These are phyloP conservation scores for Choloepus hoffmanni DNA, from an alignment of 2,113 vertebrate species.

Conservation along the genomic window DNA sequence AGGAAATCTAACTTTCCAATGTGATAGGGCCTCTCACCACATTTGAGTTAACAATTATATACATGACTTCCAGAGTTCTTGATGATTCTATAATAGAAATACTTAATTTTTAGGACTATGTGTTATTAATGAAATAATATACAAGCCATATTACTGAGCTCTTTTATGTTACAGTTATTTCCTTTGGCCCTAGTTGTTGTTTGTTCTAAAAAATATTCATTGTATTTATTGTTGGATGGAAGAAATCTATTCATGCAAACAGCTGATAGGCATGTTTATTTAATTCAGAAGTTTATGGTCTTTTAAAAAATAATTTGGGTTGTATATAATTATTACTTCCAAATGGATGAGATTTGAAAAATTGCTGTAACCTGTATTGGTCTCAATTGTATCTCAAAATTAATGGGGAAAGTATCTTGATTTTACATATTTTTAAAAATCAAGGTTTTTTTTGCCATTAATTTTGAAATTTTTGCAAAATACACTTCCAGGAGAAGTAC, in stretches of 20 bases:
- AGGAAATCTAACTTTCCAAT: background rate
- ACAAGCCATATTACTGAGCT: background rate
- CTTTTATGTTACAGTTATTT: background rate
- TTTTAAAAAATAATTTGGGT: slow-evolving; percentile 21
- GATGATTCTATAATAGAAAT: background rate
- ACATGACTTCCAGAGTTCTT: background rate
- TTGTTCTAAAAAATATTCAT: background rate
- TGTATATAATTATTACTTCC: background rate
- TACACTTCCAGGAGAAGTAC: background rate
- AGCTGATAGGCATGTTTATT: background rate
- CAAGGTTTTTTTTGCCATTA: background rate
- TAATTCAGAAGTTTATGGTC: slow-evolving; percentile 19
- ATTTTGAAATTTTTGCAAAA: background rate
- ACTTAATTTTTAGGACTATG: background rate
- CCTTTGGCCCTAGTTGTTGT: background rate
- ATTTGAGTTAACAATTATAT: background rate
- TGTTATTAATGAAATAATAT: background rate
- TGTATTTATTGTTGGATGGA: background rate
- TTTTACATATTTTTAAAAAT: slow-evolving; percentile 3
- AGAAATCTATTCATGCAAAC: background rate
- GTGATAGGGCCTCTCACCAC: background rate
- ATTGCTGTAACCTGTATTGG: background rate
- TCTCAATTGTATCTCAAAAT: no score
- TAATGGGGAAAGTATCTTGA: background rate
- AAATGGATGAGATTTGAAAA: background rate